Percentiles rank a stretch among this genome's conserved stretches.
Evolutionary conservation across 2,113 vertebrate species (phyloP).

Genomic region (Microtus montanus): DNA sequence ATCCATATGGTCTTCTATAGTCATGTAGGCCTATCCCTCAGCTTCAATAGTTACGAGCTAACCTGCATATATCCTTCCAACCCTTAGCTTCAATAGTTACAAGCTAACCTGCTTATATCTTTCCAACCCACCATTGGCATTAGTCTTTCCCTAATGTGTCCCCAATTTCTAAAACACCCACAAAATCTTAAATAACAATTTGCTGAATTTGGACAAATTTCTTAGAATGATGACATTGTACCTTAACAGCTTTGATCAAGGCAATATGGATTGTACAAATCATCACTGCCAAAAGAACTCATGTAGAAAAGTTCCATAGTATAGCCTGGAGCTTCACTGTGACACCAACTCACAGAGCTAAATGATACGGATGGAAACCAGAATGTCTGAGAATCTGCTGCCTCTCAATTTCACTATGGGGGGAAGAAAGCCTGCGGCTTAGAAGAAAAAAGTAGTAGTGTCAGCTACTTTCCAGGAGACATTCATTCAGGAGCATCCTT

Average conservation of each 20-base stretch:
- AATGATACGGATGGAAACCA: slow-evolving; percentile 20
- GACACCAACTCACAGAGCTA: background rate
- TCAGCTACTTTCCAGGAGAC: background rate
- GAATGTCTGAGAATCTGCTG: slow-evolving; percentile 46
- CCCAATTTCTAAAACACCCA: background rate
- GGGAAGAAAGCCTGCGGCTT: background rate
- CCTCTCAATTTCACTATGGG: background rate
- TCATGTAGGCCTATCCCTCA: background rate
- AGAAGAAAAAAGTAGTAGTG: background rate
- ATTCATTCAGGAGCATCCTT: background rate
- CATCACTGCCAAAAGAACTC: slow-evolving; percentile 41
- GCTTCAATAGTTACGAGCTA: background rate
- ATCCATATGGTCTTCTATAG: background rate
- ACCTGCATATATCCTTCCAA: too few relatives aligned
- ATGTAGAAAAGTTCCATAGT: background rate
- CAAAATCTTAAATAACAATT: background rate
- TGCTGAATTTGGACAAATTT: background rate
- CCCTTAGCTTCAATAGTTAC: background rate
- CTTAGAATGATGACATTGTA: background rate
- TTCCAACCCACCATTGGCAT: background rate
- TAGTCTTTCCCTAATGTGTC: background rate
- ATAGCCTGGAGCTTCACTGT: background rate
- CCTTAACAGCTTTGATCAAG: slow-evolving; percentile 12
- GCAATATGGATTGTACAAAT: background rate
- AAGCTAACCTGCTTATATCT: background rate